phyloP scores from a whole-genome alignment of 2,888 invertebrate species.

The Heliconius hortense region DNA sequence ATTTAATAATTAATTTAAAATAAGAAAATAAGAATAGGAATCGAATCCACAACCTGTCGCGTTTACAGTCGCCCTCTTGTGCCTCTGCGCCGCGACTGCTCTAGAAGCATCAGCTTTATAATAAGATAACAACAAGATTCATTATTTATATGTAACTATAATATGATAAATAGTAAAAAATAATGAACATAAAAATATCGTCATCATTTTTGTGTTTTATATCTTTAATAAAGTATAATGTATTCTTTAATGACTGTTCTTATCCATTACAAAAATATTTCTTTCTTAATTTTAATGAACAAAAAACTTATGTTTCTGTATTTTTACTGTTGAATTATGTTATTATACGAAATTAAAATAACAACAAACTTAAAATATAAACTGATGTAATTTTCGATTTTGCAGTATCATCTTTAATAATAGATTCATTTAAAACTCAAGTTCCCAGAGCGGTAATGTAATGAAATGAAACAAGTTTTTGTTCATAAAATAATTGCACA shows the following conservation, averaged over 20 bases:
- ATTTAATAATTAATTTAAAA: neutral
- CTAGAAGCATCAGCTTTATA: too few relatives aligned
- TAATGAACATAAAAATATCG: too few relatives aligned
- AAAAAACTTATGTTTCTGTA: neutral
- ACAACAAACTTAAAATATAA: neutral
- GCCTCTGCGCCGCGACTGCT: neutral
- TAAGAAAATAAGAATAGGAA: neutral
- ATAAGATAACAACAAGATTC: too few relatives aligned
- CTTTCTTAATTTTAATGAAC: neutral
- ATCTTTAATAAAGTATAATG: too few relatives aligned
- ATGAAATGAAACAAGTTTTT: neutral
- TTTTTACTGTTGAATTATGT: neutral
- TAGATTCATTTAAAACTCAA: neutral
- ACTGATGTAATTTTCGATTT: constrained; percentile 2
- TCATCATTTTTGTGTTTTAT: too few relatives aligned
- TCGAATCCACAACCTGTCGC: neutral
- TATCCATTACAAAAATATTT: too few relatives aligned
- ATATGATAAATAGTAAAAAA: too few relatives aligned
- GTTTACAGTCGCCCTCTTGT: neutral
- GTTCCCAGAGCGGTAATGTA: constrained; percentile 1
- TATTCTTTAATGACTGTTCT: too few relatives aligned
- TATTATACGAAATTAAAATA: neutral
- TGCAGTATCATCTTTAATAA: constrained; percentile 15
- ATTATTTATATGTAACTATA: too few relatives aligned
- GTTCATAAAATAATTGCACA: neutral